Conservation (phyloP, 2,113 vertebrate species). For the Rana temporaria region DNA sequence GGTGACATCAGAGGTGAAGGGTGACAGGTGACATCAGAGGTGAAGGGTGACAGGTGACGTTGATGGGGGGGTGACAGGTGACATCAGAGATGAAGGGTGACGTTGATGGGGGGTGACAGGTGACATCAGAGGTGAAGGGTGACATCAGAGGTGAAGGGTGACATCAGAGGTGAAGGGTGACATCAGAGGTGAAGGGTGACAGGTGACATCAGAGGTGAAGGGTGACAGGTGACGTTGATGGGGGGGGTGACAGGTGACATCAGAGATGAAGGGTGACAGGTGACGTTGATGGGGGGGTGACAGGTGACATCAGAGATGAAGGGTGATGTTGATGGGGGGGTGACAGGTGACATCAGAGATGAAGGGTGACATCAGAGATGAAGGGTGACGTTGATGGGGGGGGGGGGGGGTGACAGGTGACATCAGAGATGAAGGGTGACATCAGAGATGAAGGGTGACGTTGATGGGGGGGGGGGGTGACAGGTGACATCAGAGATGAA, state of each 20-base stretch:
- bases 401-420: not conserved
- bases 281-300: not conserved
- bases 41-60: not conserved
- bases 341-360: not conserved
- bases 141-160: not conserved
- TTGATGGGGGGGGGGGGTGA: no score
- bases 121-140: not conserved
- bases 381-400: no score
- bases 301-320: not conserved
- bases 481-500: not conserved
- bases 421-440: not conserved
- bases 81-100: not conserved
- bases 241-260: not conserved
- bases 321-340: not conserved
- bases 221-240: not conserved
- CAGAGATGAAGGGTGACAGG: not conserved
- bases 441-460: no score
- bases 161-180: no score
- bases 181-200: not conserved
- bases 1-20: not conserved
- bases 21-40: not conserved
- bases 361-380: no score
- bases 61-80: not conserved
- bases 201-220: not conserved
- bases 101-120: no score